phyloP scores from a whole-genome alignment of 2,113 vertebrate species.

The Neofelis nebulosa region DNA sequence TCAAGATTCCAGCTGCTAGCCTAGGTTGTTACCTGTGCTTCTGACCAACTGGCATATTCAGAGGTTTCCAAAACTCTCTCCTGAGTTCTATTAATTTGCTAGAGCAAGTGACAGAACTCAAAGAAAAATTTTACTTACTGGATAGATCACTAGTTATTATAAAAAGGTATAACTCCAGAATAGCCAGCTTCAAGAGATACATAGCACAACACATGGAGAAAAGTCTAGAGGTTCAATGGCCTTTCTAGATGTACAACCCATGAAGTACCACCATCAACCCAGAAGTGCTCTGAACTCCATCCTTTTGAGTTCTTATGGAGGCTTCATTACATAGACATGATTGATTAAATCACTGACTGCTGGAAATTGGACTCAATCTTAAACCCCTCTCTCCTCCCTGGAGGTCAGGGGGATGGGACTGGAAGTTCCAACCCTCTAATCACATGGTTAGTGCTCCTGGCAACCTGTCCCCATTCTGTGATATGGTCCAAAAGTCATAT shows the following conservation, averaged over 20 bases:
- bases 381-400: neutral
- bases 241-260: neutral
- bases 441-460: neutral
- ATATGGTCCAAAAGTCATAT: neutral
- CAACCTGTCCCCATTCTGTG: neutral
- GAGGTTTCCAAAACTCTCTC: neutral
- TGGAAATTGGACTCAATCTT: neutral
- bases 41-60: neutral
- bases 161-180: neutral
- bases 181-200: neutral
- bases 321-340: neutral
- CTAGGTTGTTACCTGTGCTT: neutral
- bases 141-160: neutral
- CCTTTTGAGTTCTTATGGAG: neutral
- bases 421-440: neutral
- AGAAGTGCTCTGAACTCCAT: neutral
- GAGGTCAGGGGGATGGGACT: neutral
- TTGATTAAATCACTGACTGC: neutral
- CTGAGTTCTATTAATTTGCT: neutral
- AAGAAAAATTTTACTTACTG: neutral
- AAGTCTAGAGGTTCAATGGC: too few species aligned
- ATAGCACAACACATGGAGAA: neutral
- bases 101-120: neutral
- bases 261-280: neutral
- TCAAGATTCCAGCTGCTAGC: neutral